Evolutionary conservation across 2,113 vertebrate species (phyloP).

Genomic region (Alectura lathami): DNA sequence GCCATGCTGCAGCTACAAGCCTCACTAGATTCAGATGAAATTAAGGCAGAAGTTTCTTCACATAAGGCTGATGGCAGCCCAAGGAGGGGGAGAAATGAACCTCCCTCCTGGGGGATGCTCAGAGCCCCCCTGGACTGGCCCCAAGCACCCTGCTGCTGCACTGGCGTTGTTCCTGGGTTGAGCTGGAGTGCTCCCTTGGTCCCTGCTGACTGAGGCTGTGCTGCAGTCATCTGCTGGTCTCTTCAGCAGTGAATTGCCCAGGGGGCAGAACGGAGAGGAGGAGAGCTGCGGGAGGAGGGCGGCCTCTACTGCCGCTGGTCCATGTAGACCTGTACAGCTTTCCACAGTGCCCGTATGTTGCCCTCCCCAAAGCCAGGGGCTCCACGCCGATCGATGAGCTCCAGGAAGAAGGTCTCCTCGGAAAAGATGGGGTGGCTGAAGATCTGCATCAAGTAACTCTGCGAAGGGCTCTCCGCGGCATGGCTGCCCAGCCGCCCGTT

Average conservation of each 20-base stretch:
- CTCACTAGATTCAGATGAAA: background rate
- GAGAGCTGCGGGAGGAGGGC: background rate
- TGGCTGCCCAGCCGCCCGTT: fast-evolving
- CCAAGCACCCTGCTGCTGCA: fast-evolving
- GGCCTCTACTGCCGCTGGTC: conserved; percentile 48
- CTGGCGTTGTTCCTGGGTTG: background rate
- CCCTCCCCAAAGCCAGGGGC: conserved; percentile 90
- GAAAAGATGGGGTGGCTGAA: conserved; percentile 91
- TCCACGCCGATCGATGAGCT: conserved; percentile 90
- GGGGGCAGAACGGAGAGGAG: background rate
- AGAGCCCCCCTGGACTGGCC: fast-evolving
- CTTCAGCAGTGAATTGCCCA: fast-evolving
- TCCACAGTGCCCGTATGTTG: conserved; percentile 92
- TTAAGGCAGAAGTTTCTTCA: background rate
- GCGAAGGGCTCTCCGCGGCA: background rate
- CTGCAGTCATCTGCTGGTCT: fast-evolving
- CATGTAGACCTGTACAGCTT: conserved; percentile 85
- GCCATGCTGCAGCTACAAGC: background rate
- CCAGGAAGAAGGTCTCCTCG: conserved; percentile 93
- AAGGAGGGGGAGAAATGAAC: background rate
- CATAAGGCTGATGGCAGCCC: fast-evolving
- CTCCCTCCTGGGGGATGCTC: background rate
- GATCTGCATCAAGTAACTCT: conserved; percentile 86
- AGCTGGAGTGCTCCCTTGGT: background rate
- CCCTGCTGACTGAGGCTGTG: background rate